Base-by-base conservation (phyloP, 2,888 invertebrate genomes). In the Apamea anceps region DNA sequence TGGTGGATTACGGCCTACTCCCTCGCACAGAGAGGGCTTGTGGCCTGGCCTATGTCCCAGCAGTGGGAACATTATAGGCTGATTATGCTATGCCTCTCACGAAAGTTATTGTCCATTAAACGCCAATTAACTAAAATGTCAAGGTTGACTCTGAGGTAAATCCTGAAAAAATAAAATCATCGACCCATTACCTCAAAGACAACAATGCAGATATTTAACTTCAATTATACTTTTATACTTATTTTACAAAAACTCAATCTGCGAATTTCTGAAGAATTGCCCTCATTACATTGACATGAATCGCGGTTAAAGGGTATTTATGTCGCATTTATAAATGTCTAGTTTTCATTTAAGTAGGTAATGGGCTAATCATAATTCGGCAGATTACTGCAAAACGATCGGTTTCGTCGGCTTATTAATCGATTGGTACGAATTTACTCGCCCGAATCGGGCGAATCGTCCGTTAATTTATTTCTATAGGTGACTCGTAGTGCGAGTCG, bases 161-260 rank as follows among this genome's bases (percentile, higher is more conserved):
- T 54, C 6, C 12, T 48, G 4, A 48, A 62, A 77, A 67, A 72
- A 54, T 4, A 25, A 54, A 37, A 62, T 21, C 60, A 62, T 54
- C 28, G 45, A 60, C 28, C 51, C 15, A 63, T 60, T 57, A 77
- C 45, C 10, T 72, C 67, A 67, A 25, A 54, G 54, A 54, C 8
- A 72, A 71, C 57, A 77, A 77, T 57, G 25, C 45, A 54, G 60
- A 28, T 62, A 73, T 80, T 81, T 77, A 66, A 67, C 63, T 54
- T 28, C 54, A 81, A 72, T 82, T 72, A 82, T 3, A 65, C 15
- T 63, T 54, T 60, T 65, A 66, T 4, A 66, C 68, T 71, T 63
- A 72, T 63, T 71, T 66, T 13, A 67, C 54, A 67, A 77, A 67
- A 82, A 76, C 42, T n/a, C 13, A 65, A 77, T 72, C 6, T 37